These are phyloP conservation scores for Brevimyrus niger DNA, from an alignment of 2,113 vertebrate genomes.

Conservation along the genomic window DNA sequence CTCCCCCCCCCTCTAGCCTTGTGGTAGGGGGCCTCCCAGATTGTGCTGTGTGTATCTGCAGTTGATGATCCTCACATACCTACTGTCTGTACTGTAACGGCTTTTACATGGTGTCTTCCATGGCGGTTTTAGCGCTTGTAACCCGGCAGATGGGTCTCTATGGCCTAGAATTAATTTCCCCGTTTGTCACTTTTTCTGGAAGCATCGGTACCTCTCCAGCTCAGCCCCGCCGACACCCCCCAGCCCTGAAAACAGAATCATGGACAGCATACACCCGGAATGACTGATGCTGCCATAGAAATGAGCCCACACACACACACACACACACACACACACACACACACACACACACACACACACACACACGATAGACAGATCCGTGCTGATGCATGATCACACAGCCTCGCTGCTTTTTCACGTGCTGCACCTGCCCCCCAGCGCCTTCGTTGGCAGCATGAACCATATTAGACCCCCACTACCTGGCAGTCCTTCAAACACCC, in stretches of 20 bases:
- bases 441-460: neutral
- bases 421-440: neutral
- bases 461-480: neutral
- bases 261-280: neutral
- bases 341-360: neutral
- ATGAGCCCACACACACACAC: neutral
- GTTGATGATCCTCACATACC: neutral
- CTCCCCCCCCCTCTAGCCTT: neutral
- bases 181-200: neutral
- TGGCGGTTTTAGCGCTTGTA: neutral
- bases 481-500: neutral
- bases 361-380: neutral
- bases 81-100: neutral
- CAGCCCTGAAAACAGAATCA: neutral
- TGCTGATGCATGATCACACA: neutral
- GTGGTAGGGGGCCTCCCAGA: neutral
- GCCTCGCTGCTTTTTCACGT: neutral
- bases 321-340: neutral
- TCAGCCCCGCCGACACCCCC: neutral
- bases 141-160: neutral
- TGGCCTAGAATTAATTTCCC: neutral
- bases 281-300: constrained; percentile 11
- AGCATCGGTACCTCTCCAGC: neutral
- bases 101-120: neutral
- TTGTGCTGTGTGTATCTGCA: neutral